Percentiles rank a stretch among this genome's conserved stretches.
phyloP scores from a whole-genome alignment of 2,888 invertebrate genomes.

The Sepiola atlantica region DNA sequence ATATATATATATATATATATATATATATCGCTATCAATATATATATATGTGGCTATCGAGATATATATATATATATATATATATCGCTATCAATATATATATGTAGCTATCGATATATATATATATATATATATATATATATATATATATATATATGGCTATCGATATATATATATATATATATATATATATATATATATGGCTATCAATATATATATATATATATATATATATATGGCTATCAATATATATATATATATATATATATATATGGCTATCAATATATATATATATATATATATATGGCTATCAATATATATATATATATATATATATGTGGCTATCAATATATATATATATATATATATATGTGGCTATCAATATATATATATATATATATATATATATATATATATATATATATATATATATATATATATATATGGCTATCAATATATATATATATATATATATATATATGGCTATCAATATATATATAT shows the following conservation, averaged over 20 bases:
- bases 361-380: not conserved
- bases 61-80: conserved; percentile 42
- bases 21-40: conserved; percentile 24
- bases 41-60: not conserved
- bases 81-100: not conserved
- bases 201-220: not conserved
- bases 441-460: not conserved
- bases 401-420: conserved; percentile 40
- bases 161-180: not conserved
- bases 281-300: conserved; percentile 25
- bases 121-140: not conserved
- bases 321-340: not conserved
- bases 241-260: not conserved
- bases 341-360: not conserved
- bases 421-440: conserved; percentile 38
- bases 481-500: not conserved
- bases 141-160: not conserved
- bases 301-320: not conserved
- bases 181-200: not conserved
- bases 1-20: conserved; percentile 39
- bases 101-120: not conserved
- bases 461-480: not conserved
- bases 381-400: not conserved
- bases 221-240: not conserved
- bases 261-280: conserved; percentile 22